These are phyloP conservation scores for Poeciliopsis occidentalis DNA, from an alignment of 2,113 vertebrate species.

Conservation along the genomic window DNA sequence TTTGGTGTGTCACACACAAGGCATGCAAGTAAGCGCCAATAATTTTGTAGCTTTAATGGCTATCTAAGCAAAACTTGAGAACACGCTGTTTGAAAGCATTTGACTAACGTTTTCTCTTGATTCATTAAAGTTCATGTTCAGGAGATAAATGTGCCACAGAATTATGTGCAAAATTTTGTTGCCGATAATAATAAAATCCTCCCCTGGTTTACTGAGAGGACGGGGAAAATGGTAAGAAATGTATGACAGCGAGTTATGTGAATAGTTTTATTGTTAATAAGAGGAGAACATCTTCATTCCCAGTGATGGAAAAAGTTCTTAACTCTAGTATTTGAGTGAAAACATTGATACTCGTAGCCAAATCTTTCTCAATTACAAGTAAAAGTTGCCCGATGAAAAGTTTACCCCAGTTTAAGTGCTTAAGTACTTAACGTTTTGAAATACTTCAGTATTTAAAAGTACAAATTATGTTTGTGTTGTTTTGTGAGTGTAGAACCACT, in stretches of 20 bases:
- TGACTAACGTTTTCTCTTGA: constrained; percentile 19
- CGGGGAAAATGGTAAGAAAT: too few species aligned
- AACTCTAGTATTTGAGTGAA: not conserved
- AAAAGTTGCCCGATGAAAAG: not conserved
- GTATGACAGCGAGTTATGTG: too few species aligned
- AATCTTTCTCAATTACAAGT: not conserved
- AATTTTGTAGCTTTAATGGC: constrained; percentile 24
- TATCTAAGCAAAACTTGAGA: constrained; percentile 40
- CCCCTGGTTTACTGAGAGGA: too few species aligned
- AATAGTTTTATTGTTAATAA: too few species aligned
- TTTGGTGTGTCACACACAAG: constrained; percentile 12
- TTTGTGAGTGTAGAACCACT: too few species aligned
- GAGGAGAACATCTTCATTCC: too few species aligned
- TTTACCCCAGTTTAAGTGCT: not conserved
- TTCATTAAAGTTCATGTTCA: constrained; percentile 17
- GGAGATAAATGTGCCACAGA: constrained; percentile 41
- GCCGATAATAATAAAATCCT: constrained; percentile 9
- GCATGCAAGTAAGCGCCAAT: constrained; percentile 18
- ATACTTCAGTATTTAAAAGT: not conserved
- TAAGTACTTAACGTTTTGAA: not conserved
- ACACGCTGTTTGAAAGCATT: constrained; percentile 31
- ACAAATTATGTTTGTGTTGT: not conserved
- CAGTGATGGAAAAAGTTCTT: not conserved
- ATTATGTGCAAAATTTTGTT: constrained; percentile 58
- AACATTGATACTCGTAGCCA: not conserved